Evolutionary conservation across 1,140 invertebrate species (phyloP), one percentile per base, ranked within the genome.

Genomic region (Pseudomyrmex flavicornis): DNA sequence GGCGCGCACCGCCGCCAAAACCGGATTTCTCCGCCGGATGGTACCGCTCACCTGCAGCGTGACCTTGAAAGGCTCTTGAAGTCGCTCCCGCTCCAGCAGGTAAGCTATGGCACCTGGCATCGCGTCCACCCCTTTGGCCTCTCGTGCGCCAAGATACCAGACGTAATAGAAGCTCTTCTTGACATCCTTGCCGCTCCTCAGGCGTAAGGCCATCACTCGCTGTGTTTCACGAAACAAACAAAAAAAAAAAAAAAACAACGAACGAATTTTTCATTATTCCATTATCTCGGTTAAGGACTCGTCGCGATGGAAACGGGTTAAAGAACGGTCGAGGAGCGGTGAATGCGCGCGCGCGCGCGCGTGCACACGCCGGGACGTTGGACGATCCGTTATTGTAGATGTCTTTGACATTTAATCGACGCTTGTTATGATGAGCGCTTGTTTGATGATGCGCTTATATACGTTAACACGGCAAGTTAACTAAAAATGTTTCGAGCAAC

Each of bases 131-230:
- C 98, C 98, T 88, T 97, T 97, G 48, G 97, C 97, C 95, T 99
- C 98, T 95, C 98, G 97, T 87, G 98, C 98, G 22, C 99, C 99
- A 87, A 99, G 95, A 95, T 99, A 99, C 97, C 98, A 99, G 63
- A 99, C 98, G 94, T 99, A 99, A 94, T 99, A 99, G 50, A 98
- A 99, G 63, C 98, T 97, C 93, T 99, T 99, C 95, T 98, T 98
- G 88, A 98, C 97, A 92, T 98, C 98, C 92, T 97, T 97, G 91
- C 96, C 96, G 89, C 97, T 94, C 94, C 96, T 95, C 89, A 97
- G 92, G 92, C 92, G 93, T 86, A 94, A 87, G 86, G 94, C 94
- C 94, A 94, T 94, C 85, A 92, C 93, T 93, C 92, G 88, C 93
- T 94, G 87, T 15, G 35, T 35, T 35, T 80, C 50, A 10, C 48